Conservation (phyloP, 1,140 invertebrate genomes). For the Oppia nitens region DNA sequence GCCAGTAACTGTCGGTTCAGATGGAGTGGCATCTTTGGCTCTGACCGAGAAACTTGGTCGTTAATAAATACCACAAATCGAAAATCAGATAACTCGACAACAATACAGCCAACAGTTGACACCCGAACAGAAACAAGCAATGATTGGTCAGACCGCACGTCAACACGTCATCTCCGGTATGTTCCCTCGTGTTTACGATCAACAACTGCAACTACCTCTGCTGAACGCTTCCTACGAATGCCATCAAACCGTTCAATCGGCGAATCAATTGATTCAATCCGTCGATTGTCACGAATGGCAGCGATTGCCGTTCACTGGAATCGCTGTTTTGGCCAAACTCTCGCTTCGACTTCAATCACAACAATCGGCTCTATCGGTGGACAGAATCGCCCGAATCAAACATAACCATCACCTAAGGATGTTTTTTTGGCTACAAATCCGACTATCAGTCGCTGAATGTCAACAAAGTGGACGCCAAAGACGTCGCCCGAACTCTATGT, state of each 20-base stretch:
- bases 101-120: not conserved
- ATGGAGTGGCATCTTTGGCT: not conserved
- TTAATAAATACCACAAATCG: not conserved
- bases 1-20: not conserved
- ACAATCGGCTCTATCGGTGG: not conserved
- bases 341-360: not conserved
- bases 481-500: slow-evolving; percentile 1
- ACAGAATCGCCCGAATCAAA: not conserved
- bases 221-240: slow-evolving; percentile 4
- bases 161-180: slow-evolving; percentile 1
- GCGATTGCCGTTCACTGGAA: not conserved
- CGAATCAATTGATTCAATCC: not conserved
- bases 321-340: not conserved
- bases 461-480: not conserved
- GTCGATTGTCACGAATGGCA: slow-evolving; percentile 2
- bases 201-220: not conserved
- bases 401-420: not conserved
- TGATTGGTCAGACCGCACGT: not conserved
- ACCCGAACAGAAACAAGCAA: not conserved
- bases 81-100: not conserved
- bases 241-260: not conserved
- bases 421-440: not conserved
- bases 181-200: slow-evolving; percentile 7
- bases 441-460: not conserved
- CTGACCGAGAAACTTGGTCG: slow-evolving; percentile 2